A percentile compares a stretch with the other conserved stretches of the same genome.
Evolutionary conservation across 2,888 invertebrate species (phyloP).

Genomic region (Lithodes maja): DNA sequence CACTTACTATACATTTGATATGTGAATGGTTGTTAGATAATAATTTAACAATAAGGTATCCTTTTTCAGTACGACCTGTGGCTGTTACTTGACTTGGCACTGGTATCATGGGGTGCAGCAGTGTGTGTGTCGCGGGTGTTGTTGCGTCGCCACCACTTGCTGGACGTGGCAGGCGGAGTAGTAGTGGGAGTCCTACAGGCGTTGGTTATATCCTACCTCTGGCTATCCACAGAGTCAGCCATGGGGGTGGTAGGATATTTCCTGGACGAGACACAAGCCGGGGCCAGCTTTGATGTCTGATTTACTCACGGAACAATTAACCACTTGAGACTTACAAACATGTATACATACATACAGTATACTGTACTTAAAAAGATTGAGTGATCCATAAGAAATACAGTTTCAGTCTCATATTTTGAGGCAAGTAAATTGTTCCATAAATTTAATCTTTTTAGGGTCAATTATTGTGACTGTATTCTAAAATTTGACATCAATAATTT

Average conservation of each 20-base stretch:
- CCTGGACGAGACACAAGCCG: constrained; percentile 64
- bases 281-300: constrained; percentile 65
- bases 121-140: constrained; percentile 88
- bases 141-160: constrained; percentile 88
- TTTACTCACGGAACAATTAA: too few relatives aligned
- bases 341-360: too few relatives aligned
- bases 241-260: constrained; percentile 50
- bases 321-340: too few relatives aligned
- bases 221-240: constrained; percentile 47
- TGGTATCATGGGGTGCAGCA: constrained; percentile 84
- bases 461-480: too few relatives aligned
- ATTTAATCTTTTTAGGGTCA: too few relatives aligned
- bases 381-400: too few relatives aligned
- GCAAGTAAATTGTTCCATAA: too few relatives aligned
- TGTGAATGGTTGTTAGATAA: not conserved
- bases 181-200: constrained; percentile 82
- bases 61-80: constrained; percentile 59
- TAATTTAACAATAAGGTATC: not conserved
- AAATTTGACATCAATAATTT: too few relatives aligned
- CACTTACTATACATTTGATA: too few relatives aligned
- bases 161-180: constrained; percentile 88
- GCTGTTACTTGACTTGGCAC: constrained; percentile 17
- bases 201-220: constrained; percentile 33
- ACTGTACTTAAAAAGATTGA: too few relatives aligned
- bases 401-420: too few relatives aligned